Evolutionary conservation across 2,113 vertebrate species (phyloP).

Genomic region (Oncorhynchus nerka): DNA sequence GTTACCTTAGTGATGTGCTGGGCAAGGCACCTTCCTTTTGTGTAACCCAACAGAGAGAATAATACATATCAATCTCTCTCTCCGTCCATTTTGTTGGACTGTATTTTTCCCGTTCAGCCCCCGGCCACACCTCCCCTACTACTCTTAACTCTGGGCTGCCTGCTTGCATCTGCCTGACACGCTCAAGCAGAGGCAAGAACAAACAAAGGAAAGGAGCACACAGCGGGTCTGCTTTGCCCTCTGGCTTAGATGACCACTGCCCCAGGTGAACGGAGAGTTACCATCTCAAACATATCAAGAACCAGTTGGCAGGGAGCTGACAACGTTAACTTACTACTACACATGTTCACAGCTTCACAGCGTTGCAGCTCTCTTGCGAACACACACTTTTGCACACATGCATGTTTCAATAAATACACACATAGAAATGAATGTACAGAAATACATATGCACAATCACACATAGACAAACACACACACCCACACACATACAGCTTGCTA

Average conservation of each 20-base stretch:
- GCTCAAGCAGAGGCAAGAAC: conserved; percentile 3
- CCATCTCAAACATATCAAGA: conserved; percentile 18
- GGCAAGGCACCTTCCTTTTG: conserved; percentile 28
- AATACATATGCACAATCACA: not conserved
- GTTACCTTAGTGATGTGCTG: too few species aligned
- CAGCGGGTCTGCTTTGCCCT: conserved; percentile 23
- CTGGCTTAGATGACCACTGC: conserved; percentile 30
- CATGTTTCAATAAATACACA: not conserved
- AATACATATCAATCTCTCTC: conserved; percentile 39
- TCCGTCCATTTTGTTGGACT: conserved; percentile 30
- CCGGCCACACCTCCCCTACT: conserved; percentile 10
- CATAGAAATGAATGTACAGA: not conserved
- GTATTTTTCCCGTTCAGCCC: conserved; percentile 24
- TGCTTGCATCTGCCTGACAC: conserved; percentile 37
- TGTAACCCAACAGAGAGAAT: conserved; percentile 35
- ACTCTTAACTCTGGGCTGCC: conserved; percentile 24
- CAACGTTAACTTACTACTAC: conserved; percentile 10
- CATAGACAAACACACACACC: conserved; percentile 1
- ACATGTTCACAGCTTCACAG: not conserved
- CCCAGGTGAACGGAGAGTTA: conserved; percentile 22
- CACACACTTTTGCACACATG: not conserved
- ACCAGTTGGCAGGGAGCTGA: conserved; percentile 15
- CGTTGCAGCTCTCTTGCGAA: not conserved
- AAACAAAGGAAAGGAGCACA: conserved; percentile 24
- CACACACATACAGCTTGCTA: conserved; percentile 22